phyloP scores from a whole-genome alignment of 64 coral and sea anemone species.

The Catalaphyllia jardinei region DNA sequence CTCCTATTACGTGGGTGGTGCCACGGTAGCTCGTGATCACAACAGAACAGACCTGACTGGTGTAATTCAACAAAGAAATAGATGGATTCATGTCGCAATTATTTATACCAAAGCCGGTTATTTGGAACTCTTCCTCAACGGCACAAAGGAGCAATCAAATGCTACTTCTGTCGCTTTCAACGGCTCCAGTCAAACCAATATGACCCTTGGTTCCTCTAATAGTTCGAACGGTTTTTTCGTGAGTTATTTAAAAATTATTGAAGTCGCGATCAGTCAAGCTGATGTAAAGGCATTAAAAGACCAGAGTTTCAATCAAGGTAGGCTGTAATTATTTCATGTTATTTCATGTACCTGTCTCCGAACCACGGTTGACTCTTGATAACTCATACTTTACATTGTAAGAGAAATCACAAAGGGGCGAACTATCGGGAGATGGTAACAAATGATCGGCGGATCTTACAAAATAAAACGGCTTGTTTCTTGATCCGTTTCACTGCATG shows the following conservation, averaged over 20 bases:
- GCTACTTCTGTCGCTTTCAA: background rate
- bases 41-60: background rate
- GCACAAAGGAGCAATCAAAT: background rate
- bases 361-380: no score
- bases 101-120: background rate
- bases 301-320: conserved; percentile 11
- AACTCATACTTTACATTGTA: no score
- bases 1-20: conserved; percentile 1
- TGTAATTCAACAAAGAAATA: background rate
- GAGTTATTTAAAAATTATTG: background rate
- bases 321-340: background rate
- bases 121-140: conserved; percentile 2
- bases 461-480: no score
- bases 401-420: no score
- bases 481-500: no score
- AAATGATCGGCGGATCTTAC: no score
- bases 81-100: conserved; percentile 5
- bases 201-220: background rate
- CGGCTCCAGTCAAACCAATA: background rate
- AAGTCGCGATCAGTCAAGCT: background rate
- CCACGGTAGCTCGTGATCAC: background rate
- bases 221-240: background rate
- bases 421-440: no score
- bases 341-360: no score
- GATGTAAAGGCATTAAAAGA: background rate